These are phyloP conservation scores for Ellobius talpinus DNA, from an alignment of 2,113 vertebrate genomes.

Conservation along the genomic window DNA sequence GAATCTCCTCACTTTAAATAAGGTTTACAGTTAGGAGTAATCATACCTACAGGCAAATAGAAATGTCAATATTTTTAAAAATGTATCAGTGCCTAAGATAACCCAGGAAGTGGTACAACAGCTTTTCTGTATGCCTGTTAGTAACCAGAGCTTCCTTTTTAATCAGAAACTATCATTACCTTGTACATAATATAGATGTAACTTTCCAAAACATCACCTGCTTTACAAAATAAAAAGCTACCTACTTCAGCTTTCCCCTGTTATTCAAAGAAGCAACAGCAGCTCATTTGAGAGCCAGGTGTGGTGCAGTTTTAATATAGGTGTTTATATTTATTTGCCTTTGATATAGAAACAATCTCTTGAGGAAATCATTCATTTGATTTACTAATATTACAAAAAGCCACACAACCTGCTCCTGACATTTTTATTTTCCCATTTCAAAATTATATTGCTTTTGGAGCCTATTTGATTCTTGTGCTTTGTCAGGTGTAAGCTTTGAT, in stretches of 20 bases:
- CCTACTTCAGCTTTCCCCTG: not conserved
- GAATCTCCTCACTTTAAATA: constrained; percentile 31
- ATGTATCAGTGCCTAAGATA: not conserved
- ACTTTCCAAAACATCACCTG: constrained; percentile 2
- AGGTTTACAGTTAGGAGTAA: constrained; percentile 26
- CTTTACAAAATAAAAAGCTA: constrained; percentile 34
- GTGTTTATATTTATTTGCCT: constrained; percentile 64
- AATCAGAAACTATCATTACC: constrained; percentile 11
- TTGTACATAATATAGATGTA: not conserved
- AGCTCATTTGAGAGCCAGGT: not conserved
- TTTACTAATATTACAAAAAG: constrained; percentile 57
- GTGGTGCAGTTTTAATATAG: not conserved
- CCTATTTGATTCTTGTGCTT: not conserved
- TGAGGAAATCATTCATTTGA: constrained; percentile 19
- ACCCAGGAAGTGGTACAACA: not conserved
- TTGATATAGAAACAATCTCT: constrained; percentile 32
- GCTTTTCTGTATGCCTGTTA: not conserved
- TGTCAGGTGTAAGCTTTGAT: not conserved
- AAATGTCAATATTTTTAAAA: constrained; percentile 6
- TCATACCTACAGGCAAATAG: not conserved
- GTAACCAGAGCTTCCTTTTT: not conserved
- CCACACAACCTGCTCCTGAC: not conserved
- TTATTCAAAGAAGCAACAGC: constrained; percentile 19
- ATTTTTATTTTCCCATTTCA: constrained; percentile 9
- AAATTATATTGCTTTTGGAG: constrained; percentile 40